These are phyloP conservation scores for Mercenaria mercenaria DNA, from an alignment of 1,140 invertebrate genomes.

Conservation along the genomic window DNA sequence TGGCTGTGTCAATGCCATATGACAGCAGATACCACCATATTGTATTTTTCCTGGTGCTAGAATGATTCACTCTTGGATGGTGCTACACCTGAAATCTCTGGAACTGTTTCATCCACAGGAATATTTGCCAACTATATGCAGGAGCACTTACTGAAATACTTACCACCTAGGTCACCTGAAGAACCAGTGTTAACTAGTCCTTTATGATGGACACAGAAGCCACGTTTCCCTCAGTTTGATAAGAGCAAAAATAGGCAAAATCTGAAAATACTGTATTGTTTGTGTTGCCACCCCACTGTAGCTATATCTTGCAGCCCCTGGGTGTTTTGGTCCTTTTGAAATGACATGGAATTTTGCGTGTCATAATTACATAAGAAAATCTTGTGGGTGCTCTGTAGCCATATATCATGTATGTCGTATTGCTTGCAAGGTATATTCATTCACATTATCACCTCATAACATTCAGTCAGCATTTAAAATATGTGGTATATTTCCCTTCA, in stretches of 20 bases:
- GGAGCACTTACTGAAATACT: conserved; percentile 22
- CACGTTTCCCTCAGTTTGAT: neutral
- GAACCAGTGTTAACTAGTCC: neutral
- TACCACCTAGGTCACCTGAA: neutral
- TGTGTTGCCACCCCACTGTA: conserved; percentile 14
- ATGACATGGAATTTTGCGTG: neutral
- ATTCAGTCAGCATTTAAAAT: neutral
- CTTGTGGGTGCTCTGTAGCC: neutral
- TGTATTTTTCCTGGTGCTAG: conserved; percentile 84
- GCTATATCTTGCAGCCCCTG: conserved; percentile 12
- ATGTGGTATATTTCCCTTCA: neutral
- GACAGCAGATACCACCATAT: conserved; percentile 81
- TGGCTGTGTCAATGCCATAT: conserved; percentile 80
- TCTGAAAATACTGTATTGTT: neutral
- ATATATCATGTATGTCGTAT: neutral
- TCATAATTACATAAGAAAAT: no score
- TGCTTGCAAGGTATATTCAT: no score
- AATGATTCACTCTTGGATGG: conserved; percentile 77
- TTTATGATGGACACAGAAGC: conserved; percentile 21
- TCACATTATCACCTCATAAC: no score
- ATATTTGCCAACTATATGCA: conserved; percentile 34
- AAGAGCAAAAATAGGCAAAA: conserved; percentile 13
- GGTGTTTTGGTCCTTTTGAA: neutral
- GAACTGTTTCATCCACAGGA: conserved; percentile 31
- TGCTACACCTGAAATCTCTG: no score